Evolutionary conservation across 2,888 invertebrate genomes (phyloP), one percentile per base, ranked within the genome.

Genomic region (Uropetala carovei): DNA sequence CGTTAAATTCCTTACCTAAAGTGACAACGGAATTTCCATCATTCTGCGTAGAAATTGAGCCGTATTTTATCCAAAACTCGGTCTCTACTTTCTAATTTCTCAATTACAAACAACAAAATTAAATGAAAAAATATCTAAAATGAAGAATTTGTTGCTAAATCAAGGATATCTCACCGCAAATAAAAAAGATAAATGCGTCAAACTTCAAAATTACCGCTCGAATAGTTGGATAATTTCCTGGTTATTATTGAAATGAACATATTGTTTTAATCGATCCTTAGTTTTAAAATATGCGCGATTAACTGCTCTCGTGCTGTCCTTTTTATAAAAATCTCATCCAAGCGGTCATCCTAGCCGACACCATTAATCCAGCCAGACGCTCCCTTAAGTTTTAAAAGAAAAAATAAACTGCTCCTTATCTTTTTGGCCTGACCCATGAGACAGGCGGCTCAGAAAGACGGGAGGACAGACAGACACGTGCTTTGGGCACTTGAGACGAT

Each of bases 401-500:
- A 22, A 75, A 75, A 22, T 27, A 43, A 43, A 43, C 43, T 43
- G 43, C 43, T 18, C 75, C 11, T 75, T 75, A 75, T 75, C 75
- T 75, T 27, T 10, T n/a, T 18, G n/a, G n/a, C 13, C 18, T 75
- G 11, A 14, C 13, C n/a, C n/a, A 30, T 18, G 64, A 89, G 89
- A 68, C 56, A 57, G 43, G 82, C 86, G 27, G 86, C 14, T 18
- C 11, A 64, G 64, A 43, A 89, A 68, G 64, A 56, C 43, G 18
- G 30, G 13, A 27, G 16, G 60, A n/a, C 64, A n/a, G 86, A 30
- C 86, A 64, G 86, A 60, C 86, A 60, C 86, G 68, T 68, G 86
- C 59, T 59, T 30, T 4, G 27, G 64, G 43, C 89, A 86, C 86
- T 86, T 86, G 59, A 86, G 8, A 30, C 58, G 60, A 86, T 60